Evolutionary conservation across 1,140 invertebrate genomes (phyloP).

Genomic region (Eubasilissa regina): DNA sequence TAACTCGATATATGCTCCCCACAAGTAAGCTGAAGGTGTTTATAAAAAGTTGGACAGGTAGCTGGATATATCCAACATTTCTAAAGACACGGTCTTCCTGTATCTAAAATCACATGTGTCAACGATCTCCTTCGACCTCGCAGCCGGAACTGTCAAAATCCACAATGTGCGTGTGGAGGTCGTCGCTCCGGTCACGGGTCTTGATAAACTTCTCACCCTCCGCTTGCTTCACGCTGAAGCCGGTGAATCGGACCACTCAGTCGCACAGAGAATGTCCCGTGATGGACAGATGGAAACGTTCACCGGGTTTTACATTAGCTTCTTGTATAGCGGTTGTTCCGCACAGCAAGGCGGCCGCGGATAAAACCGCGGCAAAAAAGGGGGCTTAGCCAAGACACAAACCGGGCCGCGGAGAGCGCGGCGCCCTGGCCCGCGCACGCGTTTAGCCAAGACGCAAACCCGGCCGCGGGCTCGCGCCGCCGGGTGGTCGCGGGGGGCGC

Average conservation of each 20-base stretch:
- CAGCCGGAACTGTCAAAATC: slow-evolving; percentile 6
- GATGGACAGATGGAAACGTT: neutral
- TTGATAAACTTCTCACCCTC: neutral
- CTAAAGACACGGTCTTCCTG: neutral
- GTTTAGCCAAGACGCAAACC: too few species aligned
- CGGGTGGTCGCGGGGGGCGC: too few species aligned
- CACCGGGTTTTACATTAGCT: neutral
- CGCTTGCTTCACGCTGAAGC: neutral
- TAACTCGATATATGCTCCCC: neutral
- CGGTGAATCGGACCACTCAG: neutral
- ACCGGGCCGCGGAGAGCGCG: too few species aligned
- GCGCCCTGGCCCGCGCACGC: too few species aligned
- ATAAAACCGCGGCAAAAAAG: too few species aligned
- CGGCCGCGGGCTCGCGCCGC: too few species aligned
- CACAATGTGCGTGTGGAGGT: neutral
- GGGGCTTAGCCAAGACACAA: too few species aligned
- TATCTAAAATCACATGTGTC: neutral
- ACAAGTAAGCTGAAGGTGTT: neutral
- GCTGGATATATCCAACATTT: neutral
- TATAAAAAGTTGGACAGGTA: neutral
- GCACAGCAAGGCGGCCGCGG: too few species aligned
- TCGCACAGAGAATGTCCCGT: slow-evolving; percentile 15
- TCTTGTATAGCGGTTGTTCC: neutral
- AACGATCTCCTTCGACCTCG: neutral
- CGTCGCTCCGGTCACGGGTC: neutral